These are phyloP conservation scores for Camponotus floridanus DNA, from an alignment of 1,140 invertebrate genomes.

Conservation along the genomic window DNA sequence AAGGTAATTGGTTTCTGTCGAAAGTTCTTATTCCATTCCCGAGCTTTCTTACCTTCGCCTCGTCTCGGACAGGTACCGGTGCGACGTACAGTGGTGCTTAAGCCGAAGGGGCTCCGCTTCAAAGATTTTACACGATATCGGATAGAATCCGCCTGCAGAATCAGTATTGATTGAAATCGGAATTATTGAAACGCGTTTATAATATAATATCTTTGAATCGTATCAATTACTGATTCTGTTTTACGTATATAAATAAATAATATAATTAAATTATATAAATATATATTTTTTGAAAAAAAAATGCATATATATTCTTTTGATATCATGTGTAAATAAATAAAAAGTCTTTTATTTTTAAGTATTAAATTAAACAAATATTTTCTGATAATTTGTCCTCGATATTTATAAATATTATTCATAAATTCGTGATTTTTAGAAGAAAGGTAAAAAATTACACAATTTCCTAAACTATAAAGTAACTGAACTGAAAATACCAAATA, in stretches of 20 bases:
- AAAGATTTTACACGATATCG: background rate
- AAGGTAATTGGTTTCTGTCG: constrained; percentile 57
- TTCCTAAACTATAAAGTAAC: background rate
- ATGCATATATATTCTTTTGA: no score
- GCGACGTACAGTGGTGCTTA: constrained; percentile 23
- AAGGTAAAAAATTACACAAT: background rate
- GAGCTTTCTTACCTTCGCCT: background rate
- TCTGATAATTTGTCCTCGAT: no score
- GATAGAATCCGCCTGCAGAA: background rate
- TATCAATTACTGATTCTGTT: background rate
- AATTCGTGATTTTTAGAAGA: background rate
- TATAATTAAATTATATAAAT: no score
- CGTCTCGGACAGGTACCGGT: constrained; percentile 23
- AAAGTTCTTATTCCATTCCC: constrained; percentile 24
- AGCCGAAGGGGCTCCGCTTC: background rate
- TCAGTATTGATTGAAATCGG: background rate
- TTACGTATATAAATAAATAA: no score
- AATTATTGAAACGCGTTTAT: constrained; percentile 16
- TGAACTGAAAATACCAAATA: background rate
- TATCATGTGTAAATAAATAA: no score
- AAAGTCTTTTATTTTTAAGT: no score
- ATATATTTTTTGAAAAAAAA: no score
- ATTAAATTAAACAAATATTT: no score
- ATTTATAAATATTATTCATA: background rate
- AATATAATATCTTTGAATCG: background rate